Percentiles rank a stretch among this genome's conserved stretches.
phyloP scores from a whole-genome alignment of 1,140 invertebrate species.

The Drosophila sp. region DNA sequence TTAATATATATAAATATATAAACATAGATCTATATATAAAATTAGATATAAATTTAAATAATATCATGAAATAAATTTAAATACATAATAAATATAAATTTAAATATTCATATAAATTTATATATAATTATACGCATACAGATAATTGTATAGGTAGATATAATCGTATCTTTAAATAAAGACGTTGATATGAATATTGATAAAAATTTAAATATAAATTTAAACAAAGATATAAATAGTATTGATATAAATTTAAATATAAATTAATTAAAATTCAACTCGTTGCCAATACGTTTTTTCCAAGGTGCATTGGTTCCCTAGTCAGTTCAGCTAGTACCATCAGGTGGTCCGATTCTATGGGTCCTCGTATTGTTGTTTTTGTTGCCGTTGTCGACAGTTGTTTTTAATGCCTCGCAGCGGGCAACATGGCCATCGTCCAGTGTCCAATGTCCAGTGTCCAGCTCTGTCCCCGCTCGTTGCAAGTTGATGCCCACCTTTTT shows the following conservation, averaged over 20 bases:
- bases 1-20: neutral
- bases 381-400: constrained; percentile 72
- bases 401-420: constrained; percentile 72
- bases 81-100: neutral
- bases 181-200: too few relatives aligned
- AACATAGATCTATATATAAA: neutral
- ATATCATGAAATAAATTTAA: neutral
- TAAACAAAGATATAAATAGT: too few relatives aligned
- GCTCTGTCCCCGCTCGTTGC: constrained; percentile 35
- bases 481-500: constrained; percentile 79
- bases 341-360: constrained; percentile 46
- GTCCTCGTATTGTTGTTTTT: constrained; percentile 30
- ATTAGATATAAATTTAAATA: neutral
- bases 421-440: constrained; percentile 15
- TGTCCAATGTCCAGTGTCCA: too few relatives aligned
- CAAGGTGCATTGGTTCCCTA: constrained; percentile 28
- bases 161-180: too few relatives aligned
- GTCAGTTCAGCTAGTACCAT: constrained; percentile 13
- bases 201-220: too few relatives aligned
- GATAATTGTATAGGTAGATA: too few relatives aligned
- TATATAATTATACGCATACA: too few relatives aligned
- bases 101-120: too few relatives aligned
- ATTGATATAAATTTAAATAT: too few relatives aligned
- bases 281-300: neutral
- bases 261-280: neutral